A percentile compares a stretch with the other conserved stretches of the same genome.
phyloP scores from a whole-genome alignment of 2,888 invertebrate genomes.

The Octodonta nipae region DNA sequence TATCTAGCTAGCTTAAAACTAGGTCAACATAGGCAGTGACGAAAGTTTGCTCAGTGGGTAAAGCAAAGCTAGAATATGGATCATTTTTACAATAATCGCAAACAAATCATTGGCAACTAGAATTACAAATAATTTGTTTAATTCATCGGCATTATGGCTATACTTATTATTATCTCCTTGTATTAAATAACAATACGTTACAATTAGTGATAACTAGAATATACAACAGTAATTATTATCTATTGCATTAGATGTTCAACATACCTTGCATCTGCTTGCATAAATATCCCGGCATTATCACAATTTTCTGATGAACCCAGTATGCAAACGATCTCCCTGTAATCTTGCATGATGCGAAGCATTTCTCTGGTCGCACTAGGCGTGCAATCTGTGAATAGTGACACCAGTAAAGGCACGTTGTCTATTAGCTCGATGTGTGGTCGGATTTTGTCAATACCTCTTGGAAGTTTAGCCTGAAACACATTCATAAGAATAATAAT shows the following conservation, averaged over 20 bases:
- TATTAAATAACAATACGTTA: too few relatives aligned
- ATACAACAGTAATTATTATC: slow-evolving; percentile 6
- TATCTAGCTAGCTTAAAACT: too few relatives aligned
- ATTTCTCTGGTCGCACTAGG: slow-evolving; percentile 82
- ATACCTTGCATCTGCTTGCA: slow-evolving; percentile 83
- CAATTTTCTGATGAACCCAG: slow-evolving; percentile 84
- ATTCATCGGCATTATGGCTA: too few relatives aligned
- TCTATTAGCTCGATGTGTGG: slow-evolving; percentile 91
- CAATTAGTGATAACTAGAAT: too few relatives aligned
- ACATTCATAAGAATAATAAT: too few relatives aligned
- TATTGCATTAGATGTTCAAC: neutral
- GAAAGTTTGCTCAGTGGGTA: too few relatives aligned
- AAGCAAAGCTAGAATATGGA: too few relatives aligned
- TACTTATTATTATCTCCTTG: too few relatives aligned
- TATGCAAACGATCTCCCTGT: slow-evolving; percentile 90
- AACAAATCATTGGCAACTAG: slow-evolving; percentile 6
- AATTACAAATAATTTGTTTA: too few relatives aligned
- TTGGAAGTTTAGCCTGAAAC: slow-evolving; percentile 75
- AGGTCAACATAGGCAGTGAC: too few relatives aligned
- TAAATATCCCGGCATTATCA: slow-evolving; percentile 80
- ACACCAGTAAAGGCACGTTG: slow-evolving; percentile 93
- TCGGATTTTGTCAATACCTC: slow-evolving; percentile 91
- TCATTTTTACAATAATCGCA: too few relatives aligned
- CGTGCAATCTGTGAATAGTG: slow-evolving; percentile 94
- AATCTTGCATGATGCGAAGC: slow-evolving; percentile 90